Evolutionary conservation across 2,797 vertebrate genomes (phyloP), one percentile per base, ranked within the genome.

Genomic region (Hippocampus kuda): DNA sequence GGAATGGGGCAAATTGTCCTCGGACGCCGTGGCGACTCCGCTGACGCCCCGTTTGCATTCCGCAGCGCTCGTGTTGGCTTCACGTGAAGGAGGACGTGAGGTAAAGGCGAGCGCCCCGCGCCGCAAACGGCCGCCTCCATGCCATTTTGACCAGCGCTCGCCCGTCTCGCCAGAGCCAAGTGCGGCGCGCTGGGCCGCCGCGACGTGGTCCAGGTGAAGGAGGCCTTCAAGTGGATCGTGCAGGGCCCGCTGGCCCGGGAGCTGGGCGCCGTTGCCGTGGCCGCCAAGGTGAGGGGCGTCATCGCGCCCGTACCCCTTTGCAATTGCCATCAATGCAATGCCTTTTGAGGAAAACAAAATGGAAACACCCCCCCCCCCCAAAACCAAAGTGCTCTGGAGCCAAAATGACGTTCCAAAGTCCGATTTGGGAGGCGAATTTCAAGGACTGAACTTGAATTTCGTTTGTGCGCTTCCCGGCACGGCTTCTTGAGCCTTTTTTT

Each of bases 171-270:
- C 79, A 92, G 91, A 69, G 85, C 89, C 68, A 92, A 92, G 71
- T 85, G 81, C 64, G 70, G 90, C 77, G 86, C 86, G 7, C 84
- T 93, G 65, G 89, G 86, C 70, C 95, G 94, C 80, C 92, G 94
- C 51, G 94, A 95, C 71, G 79, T 94, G 62, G 72, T 97, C 76
- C 89, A 93, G 81, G 91, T 99, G 81, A 99, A 99, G 84, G 97
- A 99, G 81, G 95, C 93, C 60, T 98, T 94, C 82, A 99, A 98
- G 72, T 98, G 96, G 95, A 89, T 85, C 46, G 74, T 91, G 74
- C 91, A 92, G 79, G 81, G 82, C 38, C 79, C 83, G 70, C 74
- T 92, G 42, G 86, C 93, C n/a, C 92, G 92, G 82, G 91, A 93
- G 78, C 85, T 99, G 69, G 84, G 91, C 22, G 87, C 93, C 53